A percentile compares a stretch with the other conserved stretches of the same genome.
Evolutionary conservation across 2,888 invertebrate species (phyloP).

Genomic region (Bursaphelenchus okinawaensis): DNA sequence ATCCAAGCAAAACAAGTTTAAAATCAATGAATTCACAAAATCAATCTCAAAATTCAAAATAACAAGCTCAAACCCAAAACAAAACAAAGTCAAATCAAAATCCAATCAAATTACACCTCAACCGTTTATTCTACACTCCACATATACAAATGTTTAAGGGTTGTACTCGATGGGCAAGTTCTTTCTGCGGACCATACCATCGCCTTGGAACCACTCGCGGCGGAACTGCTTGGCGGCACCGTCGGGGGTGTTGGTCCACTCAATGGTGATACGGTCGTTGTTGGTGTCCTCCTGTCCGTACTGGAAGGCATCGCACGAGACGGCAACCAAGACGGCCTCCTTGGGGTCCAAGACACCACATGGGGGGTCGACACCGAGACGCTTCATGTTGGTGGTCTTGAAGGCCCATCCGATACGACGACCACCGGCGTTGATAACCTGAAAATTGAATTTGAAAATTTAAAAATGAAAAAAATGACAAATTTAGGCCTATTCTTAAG

Average conservation of each 20-base stretch:
- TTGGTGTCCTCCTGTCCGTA: constrained; percentile 31
- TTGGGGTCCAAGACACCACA: constrained; percentile 41
- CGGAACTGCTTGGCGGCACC: constrained; percentile 28
- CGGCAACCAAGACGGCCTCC: constrained; percentile 30
- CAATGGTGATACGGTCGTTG: constrained; percentile 32
- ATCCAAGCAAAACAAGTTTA: too few relatives aligned
- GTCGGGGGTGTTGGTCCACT: constrained; percentile 30
- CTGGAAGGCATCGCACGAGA: constrained; percentile 31
- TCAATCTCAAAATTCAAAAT: too few relatives aligned
- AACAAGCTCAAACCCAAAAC: too few relatives aligned
- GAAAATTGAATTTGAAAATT: too few relatives aligned
- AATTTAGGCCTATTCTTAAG: not conserved
- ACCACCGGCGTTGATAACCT: constrained; percentile 36
- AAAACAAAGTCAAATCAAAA: too few relatives aligned
- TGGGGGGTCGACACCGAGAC: constrained; percentile 39
- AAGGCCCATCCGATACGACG: constrained; percentile 39
- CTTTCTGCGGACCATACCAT: constrained; percentile 29
- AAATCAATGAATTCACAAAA: too few relatives aligned
- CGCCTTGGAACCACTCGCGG: constrained; percentile 29
- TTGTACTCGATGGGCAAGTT: constrained; percentile 20
- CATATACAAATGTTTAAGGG: too few relatives aligned
- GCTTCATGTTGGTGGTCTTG: constrained; percentile 45
- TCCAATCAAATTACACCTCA: too few relatives aligned
- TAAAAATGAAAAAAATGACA: not conserved
- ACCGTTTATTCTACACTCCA: too few relatives aligned